Conservation (phyloP, 2,888 invertebrate genomes). For the Rhagonycha fulva region DNA sequence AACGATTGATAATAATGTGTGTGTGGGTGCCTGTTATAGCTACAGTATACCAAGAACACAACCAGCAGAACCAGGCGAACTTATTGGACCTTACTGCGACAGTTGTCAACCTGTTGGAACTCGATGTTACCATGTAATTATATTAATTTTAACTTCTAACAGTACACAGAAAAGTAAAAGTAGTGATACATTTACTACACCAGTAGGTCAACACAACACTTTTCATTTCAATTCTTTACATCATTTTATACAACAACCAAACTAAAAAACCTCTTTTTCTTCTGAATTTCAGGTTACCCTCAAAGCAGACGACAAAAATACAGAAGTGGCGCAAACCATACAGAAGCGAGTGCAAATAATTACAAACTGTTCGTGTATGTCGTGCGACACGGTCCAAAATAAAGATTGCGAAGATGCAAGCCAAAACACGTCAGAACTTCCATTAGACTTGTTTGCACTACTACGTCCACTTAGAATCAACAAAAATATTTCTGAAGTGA, state of each 20-base stretch:
- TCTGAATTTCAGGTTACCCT: slow-evolving; percentile 59
- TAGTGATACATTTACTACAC: not conserved
- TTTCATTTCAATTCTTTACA: not conserved
- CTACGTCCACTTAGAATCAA: slow-evolving; percentile 39
- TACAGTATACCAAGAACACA: slow-evolving; percentile 71
- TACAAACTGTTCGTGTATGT: slow-evolving; percentile 67
- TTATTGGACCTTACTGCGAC: slow-evolving; percentile 69
- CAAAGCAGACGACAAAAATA: slow-evolving; percentile 59
- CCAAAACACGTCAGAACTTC: slow-evolving; percentile 56
- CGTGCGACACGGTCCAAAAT: slow-evolving; percentile 59
- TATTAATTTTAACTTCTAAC: slow-evolving; percentile 1
- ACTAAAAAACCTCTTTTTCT: not conserved
- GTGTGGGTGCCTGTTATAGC: slow-evolving; percentile 73
- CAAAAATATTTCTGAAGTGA: slow-evolving; percentile 32
- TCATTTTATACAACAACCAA: not conserved
- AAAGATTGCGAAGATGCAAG: slow-evolving; percentile 56
- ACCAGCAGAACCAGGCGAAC: slow-evolving; percentile 69
- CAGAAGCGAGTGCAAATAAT: slow-evolving; percentile 68
- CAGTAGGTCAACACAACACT: not conserved
- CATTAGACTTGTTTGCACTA: slow-evolving; percentile 47
- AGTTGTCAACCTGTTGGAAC: slow-evolving; percentile 69
- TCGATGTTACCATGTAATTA: slow-evolving; percentile 65
- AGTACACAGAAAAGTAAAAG: not conserved
- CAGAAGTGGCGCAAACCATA: slow-evolving; percentile 57
- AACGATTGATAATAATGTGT: slow-evolving; percentile 71